Conservation (phyloP, 2,797 vertebrate species). For the Varecia variegata region DNA sequence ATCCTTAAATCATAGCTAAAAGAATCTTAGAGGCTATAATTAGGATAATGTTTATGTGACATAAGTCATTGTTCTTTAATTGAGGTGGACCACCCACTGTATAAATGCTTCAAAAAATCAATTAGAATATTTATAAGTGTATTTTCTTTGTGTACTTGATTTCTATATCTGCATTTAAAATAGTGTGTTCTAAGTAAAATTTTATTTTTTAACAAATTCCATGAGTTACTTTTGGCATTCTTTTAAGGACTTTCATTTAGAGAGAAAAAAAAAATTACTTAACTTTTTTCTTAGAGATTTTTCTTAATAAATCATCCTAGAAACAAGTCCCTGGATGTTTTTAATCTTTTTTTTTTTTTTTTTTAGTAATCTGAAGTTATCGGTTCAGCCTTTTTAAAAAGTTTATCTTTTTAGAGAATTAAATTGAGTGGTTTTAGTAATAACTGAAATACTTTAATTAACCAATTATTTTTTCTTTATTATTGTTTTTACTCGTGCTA, state of each 20-base stretch:
- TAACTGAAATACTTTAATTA: neutral
- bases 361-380: neutral
- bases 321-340: neutral
- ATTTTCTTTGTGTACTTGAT: neutral
- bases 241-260: neutral
- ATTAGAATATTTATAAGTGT: neutral
- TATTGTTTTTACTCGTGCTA: neutral
- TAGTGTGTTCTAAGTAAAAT: neutral
- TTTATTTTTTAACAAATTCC: neutral
- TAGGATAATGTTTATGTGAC: constrained; percentile 21
- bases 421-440: neutral
- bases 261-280: neutral
- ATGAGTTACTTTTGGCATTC: neutral
- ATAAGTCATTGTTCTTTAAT: neutral
- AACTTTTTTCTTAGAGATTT: neutral
- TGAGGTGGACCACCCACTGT: neutral
- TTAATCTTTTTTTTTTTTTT: neutral
- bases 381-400: neutral
- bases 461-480: neutral
- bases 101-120: neutral
- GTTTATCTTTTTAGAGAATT: neutral
- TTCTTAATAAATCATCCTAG: neutral
- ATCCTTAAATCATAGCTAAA: neutral
- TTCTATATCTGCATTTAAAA: neutral
- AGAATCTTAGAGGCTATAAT: neutral